Conservation (phyloP, 2,797 vertebrate species). For the Lacerta bilineata region DNA sequence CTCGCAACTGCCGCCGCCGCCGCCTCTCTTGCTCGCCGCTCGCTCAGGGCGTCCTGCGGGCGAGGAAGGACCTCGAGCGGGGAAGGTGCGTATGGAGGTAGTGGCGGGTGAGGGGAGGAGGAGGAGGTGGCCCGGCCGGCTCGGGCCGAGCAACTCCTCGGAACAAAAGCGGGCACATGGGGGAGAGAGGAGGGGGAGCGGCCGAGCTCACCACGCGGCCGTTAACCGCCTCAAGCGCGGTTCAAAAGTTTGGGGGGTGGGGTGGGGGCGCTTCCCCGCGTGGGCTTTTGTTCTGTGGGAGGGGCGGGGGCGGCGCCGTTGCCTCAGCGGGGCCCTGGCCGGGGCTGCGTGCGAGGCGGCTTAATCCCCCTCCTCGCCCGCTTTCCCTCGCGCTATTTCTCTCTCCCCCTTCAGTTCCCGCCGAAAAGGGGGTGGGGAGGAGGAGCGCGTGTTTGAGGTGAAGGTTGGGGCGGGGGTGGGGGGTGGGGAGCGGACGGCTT, state of each 20-base stretch:
- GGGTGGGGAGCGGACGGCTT: neutral
- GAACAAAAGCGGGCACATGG: constrained; percentile 67
- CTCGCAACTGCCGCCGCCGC: constrained; percentile 49
- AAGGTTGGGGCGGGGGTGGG: too few relatives aligned
- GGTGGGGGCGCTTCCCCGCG: constrained; percentile 58
- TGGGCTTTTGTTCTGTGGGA: constrained; percentile 71
- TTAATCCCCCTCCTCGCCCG: too few relatives aligned
- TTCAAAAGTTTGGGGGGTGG: constrained; percentile 37
- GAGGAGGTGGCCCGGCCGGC: constrained; percentile 76
- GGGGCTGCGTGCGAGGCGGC: neutral
- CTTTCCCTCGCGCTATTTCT: neutral
- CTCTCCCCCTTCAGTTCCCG: too few relatives aligned
- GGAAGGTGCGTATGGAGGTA: neutral
- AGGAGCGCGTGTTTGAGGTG: too few relatives aligned
- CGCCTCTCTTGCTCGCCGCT: too few relatives aligned
- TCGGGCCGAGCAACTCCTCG: constrained; percentile 33
- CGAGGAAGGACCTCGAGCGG: neutral
- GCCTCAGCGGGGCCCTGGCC: neutral
- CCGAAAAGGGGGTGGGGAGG: too few relatives aligned
- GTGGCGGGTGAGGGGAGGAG: constrained; percentile 74
- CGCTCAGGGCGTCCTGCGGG: neutral
- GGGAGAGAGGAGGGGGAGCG: constrained; percentile 52
- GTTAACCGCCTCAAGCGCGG: neutral
- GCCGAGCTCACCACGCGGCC: neutral
- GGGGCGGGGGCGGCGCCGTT: constrained; percentile 61